Base-by-base conservation (phyloP, 92 coral and sea anemone genomes). In the Epizoanthus rinbou region DNA sequence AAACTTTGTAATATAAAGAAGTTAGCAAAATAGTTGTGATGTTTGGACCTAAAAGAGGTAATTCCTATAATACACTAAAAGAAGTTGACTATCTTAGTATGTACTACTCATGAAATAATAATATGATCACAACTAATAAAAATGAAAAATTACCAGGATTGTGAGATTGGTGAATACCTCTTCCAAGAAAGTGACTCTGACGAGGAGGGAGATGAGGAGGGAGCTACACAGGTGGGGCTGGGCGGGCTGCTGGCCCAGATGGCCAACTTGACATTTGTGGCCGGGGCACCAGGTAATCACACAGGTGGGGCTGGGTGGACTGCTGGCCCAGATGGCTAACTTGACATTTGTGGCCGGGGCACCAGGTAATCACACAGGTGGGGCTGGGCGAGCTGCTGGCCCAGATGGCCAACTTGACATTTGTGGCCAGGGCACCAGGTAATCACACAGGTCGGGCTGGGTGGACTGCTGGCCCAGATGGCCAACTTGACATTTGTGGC, bases 201-300 rank as follows among this genome's bases (percentile, higher is more conserved):
- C n/a, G 80, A 84, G 16, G 80, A 81, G 10, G 86, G 85, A 18
- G 59, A 28, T 47, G 91, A 80, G 31, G 79, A 86, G 23, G 89
- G 73, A 3, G 85, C 86, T 15, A 90, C 95, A 45, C 92, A 86
- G 62, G 71, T 89, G 28, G 95, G 95, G 6, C 85, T 92, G 59
- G 84, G 87, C 59, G 90, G 86, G 15, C 83, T 90, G 56, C 87
- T 92, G 11, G 93, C 95, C 14, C 93, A 92, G 89, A 92, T 90
- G 87, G 95, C 95, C 10, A 90, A 92, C 76, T n/a, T 89, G 78
- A 57, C 93, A 67, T 87, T 92, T 74, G n/a, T 89, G 86, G 88
- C 93, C 14, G 91, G 88, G 57, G 84, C 91, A 59, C 95, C 89
- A 10, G 93, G 91, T 92, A 81, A 21, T 21, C 18, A 90, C 95